These are phyloP conservation scores for Aporophyla nigra DNA, from an alignment of 2,888 invertebrate species.

Conservation along the genomic window DNA sequence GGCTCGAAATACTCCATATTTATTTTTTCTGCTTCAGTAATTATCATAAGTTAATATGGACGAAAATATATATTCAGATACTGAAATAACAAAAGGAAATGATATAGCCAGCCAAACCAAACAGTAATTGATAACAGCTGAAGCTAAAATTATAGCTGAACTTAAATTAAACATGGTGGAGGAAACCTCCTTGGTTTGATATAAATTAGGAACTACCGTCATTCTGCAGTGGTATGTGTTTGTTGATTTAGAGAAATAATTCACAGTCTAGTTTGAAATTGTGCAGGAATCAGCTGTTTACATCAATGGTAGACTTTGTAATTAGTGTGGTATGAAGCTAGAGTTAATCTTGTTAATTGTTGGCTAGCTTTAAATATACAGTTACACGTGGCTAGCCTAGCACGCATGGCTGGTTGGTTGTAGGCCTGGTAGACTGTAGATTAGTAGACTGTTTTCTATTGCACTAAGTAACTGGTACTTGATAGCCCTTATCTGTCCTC, in stretches of 20 bases:
- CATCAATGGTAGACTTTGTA: constrained; percentile 13
- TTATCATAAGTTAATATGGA: background rate
- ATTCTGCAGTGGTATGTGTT: constrained; percentile 5
- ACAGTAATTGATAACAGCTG: constrained; percentile 5
- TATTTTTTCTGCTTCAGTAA: background rate
- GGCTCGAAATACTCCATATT: background rate
- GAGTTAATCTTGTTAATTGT: constrained; percentile 26
- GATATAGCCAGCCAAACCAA: constrained; percentile 5
- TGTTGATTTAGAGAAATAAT: constrained; percentile 45
- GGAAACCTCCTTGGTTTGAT: background rate
- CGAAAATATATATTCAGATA: constrained; percentile 13
- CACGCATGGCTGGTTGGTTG: no score
- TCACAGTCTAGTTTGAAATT: constrained; percentile 34
- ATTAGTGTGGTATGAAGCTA: background rate
- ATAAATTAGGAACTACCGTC: constrained; percentile 39
- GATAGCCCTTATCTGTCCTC: no score
- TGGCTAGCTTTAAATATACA: constrained; percentile 2
- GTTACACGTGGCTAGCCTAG: background rate
- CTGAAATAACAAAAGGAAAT: constrained; percentile 35
- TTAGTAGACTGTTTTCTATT: no score
- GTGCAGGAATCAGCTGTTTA: constrained; percentile 48
- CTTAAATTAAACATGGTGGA: constrained; percentile 6
- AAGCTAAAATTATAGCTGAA: constrained; percentile 18
- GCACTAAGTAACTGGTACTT: no score
- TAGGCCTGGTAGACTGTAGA: no score